phyloP scores from a whole-genome alignment of 2,113 vertebrate species.

The Cariama cristata region DNA sequence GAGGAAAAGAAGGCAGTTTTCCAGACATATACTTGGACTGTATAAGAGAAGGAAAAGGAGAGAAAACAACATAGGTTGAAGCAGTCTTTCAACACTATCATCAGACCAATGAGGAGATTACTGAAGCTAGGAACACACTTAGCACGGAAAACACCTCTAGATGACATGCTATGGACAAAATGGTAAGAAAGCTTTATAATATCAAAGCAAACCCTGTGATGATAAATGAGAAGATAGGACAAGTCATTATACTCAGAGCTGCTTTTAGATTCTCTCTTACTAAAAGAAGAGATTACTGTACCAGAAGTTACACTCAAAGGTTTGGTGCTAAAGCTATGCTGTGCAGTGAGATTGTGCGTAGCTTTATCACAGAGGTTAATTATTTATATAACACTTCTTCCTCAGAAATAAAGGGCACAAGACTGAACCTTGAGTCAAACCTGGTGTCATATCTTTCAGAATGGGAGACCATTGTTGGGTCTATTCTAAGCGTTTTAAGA shows the following conservation, averaged over 20 bases:
- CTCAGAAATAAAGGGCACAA: background rate
- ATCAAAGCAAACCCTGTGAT: background rate
- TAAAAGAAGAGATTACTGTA: background rate
- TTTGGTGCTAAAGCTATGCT: background rate
- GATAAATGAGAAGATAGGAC: background rate
- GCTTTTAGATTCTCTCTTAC: background rate
- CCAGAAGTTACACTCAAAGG: background rate
- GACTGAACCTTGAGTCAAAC: background rate
- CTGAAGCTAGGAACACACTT: background rate
- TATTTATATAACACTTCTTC: background rate
- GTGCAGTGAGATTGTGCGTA: background rate
- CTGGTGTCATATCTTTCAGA: background rate
- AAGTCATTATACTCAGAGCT: background rate
- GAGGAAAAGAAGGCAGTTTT: background rate
- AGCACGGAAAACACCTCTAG: background rate
- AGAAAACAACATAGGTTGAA: background rate
- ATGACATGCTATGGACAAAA: background rate
- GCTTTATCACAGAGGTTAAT: background rate
- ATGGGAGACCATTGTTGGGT: background rate
- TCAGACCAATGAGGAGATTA: background rate
- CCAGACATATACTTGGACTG: background rate
- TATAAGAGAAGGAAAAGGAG: background rate
- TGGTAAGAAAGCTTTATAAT: background rate
- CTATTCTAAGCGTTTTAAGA: background rate
- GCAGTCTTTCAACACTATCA: background rate